Conservation (phyloP, 1,140 invertebrate species). For the Trichonephila inaurata region DNA sequence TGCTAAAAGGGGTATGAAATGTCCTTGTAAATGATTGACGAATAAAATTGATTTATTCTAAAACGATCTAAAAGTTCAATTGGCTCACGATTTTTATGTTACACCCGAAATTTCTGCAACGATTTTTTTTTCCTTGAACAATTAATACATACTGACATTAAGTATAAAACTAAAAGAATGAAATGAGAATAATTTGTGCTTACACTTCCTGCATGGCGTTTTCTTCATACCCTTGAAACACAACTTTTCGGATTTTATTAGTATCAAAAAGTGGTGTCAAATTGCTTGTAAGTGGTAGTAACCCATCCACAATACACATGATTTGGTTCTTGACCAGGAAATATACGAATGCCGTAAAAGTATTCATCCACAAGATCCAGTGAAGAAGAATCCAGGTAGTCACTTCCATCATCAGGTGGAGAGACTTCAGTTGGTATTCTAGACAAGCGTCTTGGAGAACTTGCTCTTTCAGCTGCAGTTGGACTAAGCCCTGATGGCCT, state of each 20-base stretch:
- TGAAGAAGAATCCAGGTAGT: slow-evolving; percentile 92
- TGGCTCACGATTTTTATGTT: too few relatives aligned
- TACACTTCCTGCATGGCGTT: slow-evolving; percentile 81
- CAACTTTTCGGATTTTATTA: slow-evolving; percentile 90
- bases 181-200: slow-evolving; percentile 24
- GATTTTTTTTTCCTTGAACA: too few relatives aligned
- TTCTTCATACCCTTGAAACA: slow-evolving; percentile 85
- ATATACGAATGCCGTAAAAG: slow-evolving; percentile 95
- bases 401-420: slow-evolving; percentile 82
- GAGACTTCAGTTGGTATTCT: slow-evolving; percentile 48
- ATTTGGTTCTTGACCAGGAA: slow-evolving; percentile 92
- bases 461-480: slow-evolving; percentile 40
- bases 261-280: slow-evolving; percentile 88
- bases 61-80: too few relatives aligned
- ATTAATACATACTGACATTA: not conserved
- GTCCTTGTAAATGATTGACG: too few relatives aligned
- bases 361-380: slow-evolving; percentile 98
- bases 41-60: too few relatives aligned
- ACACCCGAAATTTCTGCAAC: too few relatives aligned
- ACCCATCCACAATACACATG: slow-evolving; percentile 99
- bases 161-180: not conserved
- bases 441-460: slow-evolving; percentile 29
- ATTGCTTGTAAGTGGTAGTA: slow-evolving; percentile 92
- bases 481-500: slow-evolving; percentile 79
- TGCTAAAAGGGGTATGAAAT: too few relatives aligned